These are phyloP conservation scores for Trematomus loennbergii DNA, from an alignment of 2,113 vertebrate species.

Conservation along the genomic window DNA sequence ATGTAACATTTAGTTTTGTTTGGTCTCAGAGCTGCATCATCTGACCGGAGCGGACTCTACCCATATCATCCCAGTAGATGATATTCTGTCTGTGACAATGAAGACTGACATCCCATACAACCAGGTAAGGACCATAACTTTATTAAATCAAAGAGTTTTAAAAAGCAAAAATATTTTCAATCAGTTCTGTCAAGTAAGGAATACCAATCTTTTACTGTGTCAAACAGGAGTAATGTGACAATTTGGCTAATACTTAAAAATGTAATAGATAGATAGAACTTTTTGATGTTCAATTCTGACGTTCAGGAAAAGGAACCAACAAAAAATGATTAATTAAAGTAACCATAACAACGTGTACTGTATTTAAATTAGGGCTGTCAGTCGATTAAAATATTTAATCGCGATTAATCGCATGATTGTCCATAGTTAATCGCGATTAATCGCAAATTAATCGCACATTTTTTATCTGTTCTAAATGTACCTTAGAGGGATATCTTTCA, in stretches of 20 bases:
- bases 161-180: background rate
- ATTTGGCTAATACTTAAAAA: background rate
- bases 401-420: no score
- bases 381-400: no score
- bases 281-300: no score
- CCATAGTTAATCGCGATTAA: no score
- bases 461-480: no score
- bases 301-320: background rate
- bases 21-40: conserved; percentile 24
- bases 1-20: background rate
- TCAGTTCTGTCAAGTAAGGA: background rate
- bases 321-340: background rate
- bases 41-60: conserved; percentile 1
- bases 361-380: no score
- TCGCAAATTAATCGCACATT: no score
- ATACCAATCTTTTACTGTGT: background rate
- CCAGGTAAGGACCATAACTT: conserved; percentile 61
- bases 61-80: background rate
- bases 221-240: background rate
- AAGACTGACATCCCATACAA: conserved; percentile 68
- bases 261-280: no score
- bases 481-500: no score
- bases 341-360: background rate
- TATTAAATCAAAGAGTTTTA: background rate
- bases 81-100: conserved; percentile 55